These are phyloP conservation scores for Pampusana beccarii DNA, from an alignment of 2,113 vertebrate species.

Conservation along the genomic window DNA sequence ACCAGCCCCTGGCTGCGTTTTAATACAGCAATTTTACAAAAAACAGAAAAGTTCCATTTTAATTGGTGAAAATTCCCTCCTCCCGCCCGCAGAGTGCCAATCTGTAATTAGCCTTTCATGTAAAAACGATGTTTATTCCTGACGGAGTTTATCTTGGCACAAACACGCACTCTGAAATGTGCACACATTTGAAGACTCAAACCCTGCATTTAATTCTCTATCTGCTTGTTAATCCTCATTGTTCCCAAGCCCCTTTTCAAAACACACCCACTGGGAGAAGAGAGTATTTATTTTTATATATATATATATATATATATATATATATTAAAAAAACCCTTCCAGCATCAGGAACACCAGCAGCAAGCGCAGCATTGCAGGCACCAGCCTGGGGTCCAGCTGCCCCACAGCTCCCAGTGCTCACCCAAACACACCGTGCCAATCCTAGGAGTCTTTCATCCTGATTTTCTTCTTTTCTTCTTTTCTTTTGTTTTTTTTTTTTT, in stretches of 20 bases:
- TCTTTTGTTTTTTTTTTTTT: neutral
- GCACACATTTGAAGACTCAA: conserved; percentile 58
- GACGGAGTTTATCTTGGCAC: conserved; percentile 64
- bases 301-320: neutral
- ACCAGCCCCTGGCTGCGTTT: neutral
- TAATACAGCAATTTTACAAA: neutral
- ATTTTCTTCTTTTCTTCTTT: neutral
- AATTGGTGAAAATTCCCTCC: conserved; percentile 63
- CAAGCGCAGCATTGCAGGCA: neutral
- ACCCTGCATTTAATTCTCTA: conserved; percentile 54
- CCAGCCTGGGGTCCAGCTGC: accelerated
- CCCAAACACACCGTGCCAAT: neutral
- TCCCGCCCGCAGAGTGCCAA: conserved; percentile 36
- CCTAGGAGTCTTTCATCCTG: neutral
- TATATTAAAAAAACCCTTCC: neutral
- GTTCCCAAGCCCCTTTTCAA: conserved; percentile 64
- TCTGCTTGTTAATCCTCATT: conserved; percentile 58
- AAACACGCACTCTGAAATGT: conserved; percentile 14
- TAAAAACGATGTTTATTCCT: conserved; percentile 63
- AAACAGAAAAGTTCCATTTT: conserved; percentile 40
- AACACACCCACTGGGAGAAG: conserved; percentile 43
- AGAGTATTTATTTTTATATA: neutral
- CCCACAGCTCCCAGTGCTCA: accelerated
- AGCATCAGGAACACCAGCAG: neutral
- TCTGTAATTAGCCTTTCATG: conserved; percentile 68